Evolutionary conservation across 2,888 invertebrate genomes (phyloP).

Genomic region (Microplitis manilae): DNA sequence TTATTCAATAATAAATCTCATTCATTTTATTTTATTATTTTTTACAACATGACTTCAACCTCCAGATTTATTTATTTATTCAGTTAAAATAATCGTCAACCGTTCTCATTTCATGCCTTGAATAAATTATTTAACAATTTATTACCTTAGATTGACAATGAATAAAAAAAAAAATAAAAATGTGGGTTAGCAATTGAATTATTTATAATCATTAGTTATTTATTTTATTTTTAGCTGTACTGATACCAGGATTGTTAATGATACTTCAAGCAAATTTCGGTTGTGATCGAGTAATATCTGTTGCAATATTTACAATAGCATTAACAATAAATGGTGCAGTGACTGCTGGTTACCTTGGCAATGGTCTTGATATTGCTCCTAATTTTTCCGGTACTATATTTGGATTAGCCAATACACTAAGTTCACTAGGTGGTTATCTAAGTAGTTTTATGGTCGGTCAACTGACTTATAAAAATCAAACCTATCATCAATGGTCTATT

Average conservation of each 20-base stretch:
- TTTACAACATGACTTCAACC: background rate
- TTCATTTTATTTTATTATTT: background rate
- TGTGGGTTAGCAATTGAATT: background rate
- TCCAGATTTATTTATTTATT: background rate
- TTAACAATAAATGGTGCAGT: conserved; percentile 89
- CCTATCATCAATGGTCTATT: conserved; percentile 84
- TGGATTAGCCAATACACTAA: conserved; percentile 89
- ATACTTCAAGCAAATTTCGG: conserved; percentile 82
- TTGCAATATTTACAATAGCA: conserved; percentile 84
- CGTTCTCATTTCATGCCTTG: background rate
- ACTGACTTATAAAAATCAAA: conserved; percentile 82
- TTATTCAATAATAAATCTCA: conserved; percentile 11
- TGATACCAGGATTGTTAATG: conserved; percentile 82
- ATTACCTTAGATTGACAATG: conserved; percentile 21
- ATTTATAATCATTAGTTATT: background rate
- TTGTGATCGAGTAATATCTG: conserved; percentile 80
- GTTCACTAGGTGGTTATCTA: conserved; percentile 86
- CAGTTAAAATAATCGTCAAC: background rate
- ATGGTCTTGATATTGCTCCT: conserved; percentile 90
- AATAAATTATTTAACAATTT: conserved; percentile 6
- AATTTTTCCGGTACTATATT: conserved; percentile 92
- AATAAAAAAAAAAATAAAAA: conserved; percentile 3
- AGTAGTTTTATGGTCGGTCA: conserved; percentile 87
- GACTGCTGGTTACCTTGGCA: conserved; percentile 88
- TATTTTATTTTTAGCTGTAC: conserved; percentile 72